phyloP scores from a whole-genome alignment of 1,140 invertebrate genomes.

The Meloidogyne chitwoodi region DNA sequence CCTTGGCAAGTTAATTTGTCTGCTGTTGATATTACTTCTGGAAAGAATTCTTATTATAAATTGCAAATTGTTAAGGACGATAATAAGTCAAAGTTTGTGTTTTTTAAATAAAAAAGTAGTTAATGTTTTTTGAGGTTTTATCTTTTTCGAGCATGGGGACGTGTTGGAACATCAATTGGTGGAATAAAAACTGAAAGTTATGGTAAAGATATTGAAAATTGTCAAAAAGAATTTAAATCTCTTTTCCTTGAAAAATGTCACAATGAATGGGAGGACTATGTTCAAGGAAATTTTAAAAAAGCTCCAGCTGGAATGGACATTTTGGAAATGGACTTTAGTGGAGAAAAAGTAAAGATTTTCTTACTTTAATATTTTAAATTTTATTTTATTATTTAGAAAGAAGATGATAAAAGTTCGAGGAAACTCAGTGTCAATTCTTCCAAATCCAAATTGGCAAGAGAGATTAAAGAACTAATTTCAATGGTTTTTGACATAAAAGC shows the following conservation, averaged over 20 bases:
- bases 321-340: conserved; percentile 82
- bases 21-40: conserved; percentile 20
- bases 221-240: conserved; percentile 69
- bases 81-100: conserved; percentile 1
- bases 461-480: conserved; percentile 35
- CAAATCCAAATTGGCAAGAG: conserved; percentile 27
- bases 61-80: conserved; percentile 81
- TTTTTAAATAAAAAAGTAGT: not conserved
- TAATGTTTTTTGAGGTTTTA: conserved; percentile 5
- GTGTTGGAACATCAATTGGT: conserved; percentile 88
- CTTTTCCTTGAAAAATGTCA: conserved; percentile 78
- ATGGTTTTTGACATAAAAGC: conserved; percentile 71
- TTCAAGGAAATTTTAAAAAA: conserved; percentile 68
- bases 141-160: conserved; percentile 73
- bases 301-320: conserved; percentile 77
- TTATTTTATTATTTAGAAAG: conserved; percentile 64
- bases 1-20: conserved; percentile 34
- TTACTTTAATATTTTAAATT: not conserved
- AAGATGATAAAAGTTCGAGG: conserved; percentile 61
- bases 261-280: conserved; percentile 70
- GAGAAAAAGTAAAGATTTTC: conserved; percentile 38
- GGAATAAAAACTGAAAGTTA: conserved; percentile 72
- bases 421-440: conserved; percentile 63
- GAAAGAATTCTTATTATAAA: conserved; percentile 85
- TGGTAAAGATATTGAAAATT: conserved; percentile 63